Evolutionary conservation across 2,113 vertebrate genomes (phyloP).

Genomic region (Clarias gariepinus): DNA sequence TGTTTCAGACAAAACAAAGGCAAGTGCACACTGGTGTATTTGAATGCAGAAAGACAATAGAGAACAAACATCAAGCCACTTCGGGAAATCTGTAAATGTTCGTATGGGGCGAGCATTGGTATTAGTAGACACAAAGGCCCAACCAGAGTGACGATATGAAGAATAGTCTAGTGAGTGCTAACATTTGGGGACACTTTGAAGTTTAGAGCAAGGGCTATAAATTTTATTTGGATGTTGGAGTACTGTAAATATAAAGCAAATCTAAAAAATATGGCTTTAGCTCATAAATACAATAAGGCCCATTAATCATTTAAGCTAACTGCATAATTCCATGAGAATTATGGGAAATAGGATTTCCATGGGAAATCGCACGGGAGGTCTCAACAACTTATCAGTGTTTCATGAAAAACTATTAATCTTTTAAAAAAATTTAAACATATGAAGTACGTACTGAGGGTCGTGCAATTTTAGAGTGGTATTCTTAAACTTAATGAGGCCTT

Average conservation of each 20-base stretch:
- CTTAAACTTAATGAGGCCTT: neutral
- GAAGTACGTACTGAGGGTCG: neutral
- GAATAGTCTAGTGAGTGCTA: slow-evolving; percentile 8
- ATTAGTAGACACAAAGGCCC: slow-evolving; percentile 29
- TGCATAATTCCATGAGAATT: neutral
- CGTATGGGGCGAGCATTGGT: slow-evolving; percentile 31
- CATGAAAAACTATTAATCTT: neutral
- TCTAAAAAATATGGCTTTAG: neutral
- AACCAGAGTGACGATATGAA: slow-evolving; percentile 7
- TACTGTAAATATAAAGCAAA: neutral
- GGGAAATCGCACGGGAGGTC: neutral
- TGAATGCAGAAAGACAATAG: slow-evolving; percentile 51
- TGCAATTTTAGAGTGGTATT: neutral
- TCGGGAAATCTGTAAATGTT: slow-evolving; percentile 34
- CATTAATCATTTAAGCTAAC: neutral
- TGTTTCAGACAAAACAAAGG: slow-evolving; percentile 42
- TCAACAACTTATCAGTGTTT: neutral
- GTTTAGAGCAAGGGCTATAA: neutral
- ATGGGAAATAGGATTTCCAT: too few species aligned
- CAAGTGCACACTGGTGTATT: slow-evolving; percentile 41
- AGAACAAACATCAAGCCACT: slow-evolving; percentile 6
- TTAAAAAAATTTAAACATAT: neutral
- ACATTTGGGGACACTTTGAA: neutral
- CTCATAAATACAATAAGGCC: neutral
- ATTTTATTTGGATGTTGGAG: neutral